phyloP scores from a whole-genome alignment of 2,888 invertebrate genomes.

The Drosophila nigricruria region DNA sequence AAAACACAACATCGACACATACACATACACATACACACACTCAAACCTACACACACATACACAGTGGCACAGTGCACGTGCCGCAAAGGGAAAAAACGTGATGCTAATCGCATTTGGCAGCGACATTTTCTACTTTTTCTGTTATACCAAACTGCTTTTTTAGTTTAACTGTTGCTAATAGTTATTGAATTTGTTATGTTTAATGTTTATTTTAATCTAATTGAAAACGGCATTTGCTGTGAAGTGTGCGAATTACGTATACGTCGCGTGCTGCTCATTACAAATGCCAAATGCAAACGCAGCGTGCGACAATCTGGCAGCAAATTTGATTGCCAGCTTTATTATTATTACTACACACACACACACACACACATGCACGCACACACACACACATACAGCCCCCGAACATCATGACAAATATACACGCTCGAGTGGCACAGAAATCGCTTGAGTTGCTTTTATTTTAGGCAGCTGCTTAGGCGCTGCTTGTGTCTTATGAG shows the following conservation, averaged over 20 bases:
- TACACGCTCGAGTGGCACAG: conserved; percentile 18
- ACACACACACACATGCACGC: conserved; percentile 23
- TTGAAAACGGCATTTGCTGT: conserved; percentile 39
- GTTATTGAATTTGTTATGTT: conserved; percentile 28
- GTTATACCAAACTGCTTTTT: conserved; percentile 14
- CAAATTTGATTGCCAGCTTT: conserved; percentile 59
- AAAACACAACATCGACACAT: conserved; percentile 62
- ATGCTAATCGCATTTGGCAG: conserved; percentile 71
- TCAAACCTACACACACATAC: conserved; percentile 7
- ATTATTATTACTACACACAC: conserved; percentile 47
- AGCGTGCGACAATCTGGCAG: conserved; percentile 50
- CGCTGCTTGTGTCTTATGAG: conserved; percentile 47
- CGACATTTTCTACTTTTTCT: conserved; percentile 35
- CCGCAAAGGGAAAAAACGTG: conserved; percentile 47
- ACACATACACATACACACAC: conserved; percentile 16
- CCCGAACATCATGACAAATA: conserved; percentile 12
- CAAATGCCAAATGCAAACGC: conserved; percentile 44
- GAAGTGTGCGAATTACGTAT: conserved; percentile 37
- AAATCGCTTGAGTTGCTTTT: conserved; percentile 50
- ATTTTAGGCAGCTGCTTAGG: conserved; percentile 46
- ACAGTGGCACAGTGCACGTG: conserved; percentile 46
- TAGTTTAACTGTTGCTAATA: conserved; percentile 8
- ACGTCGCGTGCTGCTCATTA: conserved; percentile 19
- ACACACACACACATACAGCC: conserved; percentile 4
- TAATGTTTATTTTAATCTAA: conserved; percentile 45